Conservation (phyloP, 2,888 invertebrate species). For the Hoplodrina ambigua region DNA sequence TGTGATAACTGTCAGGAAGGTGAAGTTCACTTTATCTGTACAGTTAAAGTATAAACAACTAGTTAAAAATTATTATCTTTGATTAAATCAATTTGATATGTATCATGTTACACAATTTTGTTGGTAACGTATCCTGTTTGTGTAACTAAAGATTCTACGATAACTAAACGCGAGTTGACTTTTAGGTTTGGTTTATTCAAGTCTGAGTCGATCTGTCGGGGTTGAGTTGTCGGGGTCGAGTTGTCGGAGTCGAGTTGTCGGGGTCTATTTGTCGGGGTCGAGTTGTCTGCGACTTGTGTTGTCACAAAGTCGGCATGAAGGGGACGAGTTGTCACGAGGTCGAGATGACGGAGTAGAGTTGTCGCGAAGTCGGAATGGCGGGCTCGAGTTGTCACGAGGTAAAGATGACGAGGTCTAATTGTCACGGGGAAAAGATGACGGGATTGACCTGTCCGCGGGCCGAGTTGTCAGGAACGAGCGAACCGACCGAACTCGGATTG, state of each 20-base stretch:
- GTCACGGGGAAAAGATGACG: background rate
- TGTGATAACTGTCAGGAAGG: conserved; percentile 71
- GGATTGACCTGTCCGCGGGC: too few relatives aligned
- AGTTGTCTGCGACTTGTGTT: background rate
- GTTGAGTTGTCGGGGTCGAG: background rate
- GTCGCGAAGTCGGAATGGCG: background rate
- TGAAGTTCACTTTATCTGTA: conserved; percentile 75
- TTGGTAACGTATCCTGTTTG: conserved; percentile 29
- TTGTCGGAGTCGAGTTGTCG: background rate
- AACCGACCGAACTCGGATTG: too few relatives aligned
- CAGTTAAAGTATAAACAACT: conserved; percentile 55
- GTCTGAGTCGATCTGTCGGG: background rate
- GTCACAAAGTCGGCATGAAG: background rate
- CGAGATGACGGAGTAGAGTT: background rate
- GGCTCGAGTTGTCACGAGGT: background rate
- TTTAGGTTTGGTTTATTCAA: too few relatives aligned
- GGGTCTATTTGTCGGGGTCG: background rate
- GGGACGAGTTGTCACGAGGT: background rate
- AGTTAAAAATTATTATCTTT: conserved; percentile 42
- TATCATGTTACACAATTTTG: conserved; percentile 51
- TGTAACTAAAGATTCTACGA: background rate
- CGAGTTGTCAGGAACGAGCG: background rate
- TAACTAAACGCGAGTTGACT: background rate
- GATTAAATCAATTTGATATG: conserved; percentile 44
- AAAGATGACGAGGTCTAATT: background rate